Evolutionary conservation across 2,113 vertebrate genomes (phyloP).

Genomic region (Pluvialis apricaria): DNA sequence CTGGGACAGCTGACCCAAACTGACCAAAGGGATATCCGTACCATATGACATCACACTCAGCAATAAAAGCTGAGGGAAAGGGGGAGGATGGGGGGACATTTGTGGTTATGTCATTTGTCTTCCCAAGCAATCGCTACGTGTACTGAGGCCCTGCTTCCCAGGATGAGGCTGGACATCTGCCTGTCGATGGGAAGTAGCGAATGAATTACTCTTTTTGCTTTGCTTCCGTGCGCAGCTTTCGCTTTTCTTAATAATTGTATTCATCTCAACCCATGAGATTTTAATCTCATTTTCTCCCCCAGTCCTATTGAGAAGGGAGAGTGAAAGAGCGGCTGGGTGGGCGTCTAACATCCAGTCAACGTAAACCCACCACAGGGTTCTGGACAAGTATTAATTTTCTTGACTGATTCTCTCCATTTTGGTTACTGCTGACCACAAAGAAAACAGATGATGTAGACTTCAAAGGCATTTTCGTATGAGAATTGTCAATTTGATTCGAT

Average conservation of each 20-base stretch:
- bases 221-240: background rate
- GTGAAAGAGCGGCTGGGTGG: background rate
- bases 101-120: background rate
- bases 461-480: background rate
- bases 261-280: background rate
- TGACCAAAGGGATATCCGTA: background rate
- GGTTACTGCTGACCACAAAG: background rate
- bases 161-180: background rate
- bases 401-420: background rate
- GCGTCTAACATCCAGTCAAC: background rate
- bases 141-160: background rate
- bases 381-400: background rate
- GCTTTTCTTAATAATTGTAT: background rate
- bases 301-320: background rate
- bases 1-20: background rate
- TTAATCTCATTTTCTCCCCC: background rate
- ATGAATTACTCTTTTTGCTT: background rate
- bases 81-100: background rate
- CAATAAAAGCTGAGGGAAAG: background rate
- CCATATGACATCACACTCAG: background rate
- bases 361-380: background rate
- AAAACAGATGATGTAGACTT: conserved; percentile 13
- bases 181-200: background rate
- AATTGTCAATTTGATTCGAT: background rate
- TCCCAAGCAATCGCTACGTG: background rate